Evolutionary conservation across 37 sponge, comb jelly and placozoan genomes (phyloP).

Genomic region (Theonella swinhoei): DNA sequence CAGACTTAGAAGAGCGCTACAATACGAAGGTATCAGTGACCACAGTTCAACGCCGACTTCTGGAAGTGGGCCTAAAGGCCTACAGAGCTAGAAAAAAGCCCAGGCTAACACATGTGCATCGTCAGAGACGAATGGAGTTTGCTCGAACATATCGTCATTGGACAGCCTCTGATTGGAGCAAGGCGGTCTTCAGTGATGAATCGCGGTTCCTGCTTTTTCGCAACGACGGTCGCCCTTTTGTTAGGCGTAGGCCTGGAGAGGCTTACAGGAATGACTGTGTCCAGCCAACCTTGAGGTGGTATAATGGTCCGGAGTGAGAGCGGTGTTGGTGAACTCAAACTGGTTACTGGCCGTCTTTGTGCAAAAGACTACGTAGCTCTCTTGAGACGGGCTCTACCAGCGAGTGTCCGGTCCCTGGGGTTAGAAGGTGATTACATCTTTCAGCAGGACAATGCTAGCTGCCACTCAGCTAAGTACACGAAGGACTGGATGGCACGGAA

Average conservation of each 20-base stretch:
- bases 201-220: background rate
- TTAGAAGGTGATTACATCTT: constrained; percentile 7
- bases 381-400: background rate
- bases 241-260: background rate
- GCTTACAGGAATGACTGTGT: background rate
- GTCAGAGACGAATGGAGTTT: background rate
- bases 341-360: background rate
- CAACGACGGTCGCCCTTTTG: background rate
- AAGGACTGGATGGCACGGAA: background rate
- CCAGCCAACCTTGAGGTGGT: background rate
- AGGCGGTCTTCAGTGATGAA: background rate
- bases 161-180: background rate
- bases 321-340: background rate
- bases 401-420: constrained; percentile 11
- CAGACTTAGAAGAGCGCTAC: background rate
- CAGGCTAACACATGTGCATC: background rate
- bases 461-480: constrained; percentile 6
- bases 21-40: background rate
- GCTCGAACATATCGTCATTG: background rate
- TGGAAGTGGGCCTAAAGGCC: background rate
- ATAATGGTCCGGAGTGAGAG: background rate
- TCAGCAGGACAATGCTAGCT: constrained; percentile 32
- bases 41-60: background rate
- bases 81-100: background rate
- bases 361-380: constrained; percentile 5